Conservation (phyloP, 2,113 vertebrate species). For the Silurus asotus region DNA sequence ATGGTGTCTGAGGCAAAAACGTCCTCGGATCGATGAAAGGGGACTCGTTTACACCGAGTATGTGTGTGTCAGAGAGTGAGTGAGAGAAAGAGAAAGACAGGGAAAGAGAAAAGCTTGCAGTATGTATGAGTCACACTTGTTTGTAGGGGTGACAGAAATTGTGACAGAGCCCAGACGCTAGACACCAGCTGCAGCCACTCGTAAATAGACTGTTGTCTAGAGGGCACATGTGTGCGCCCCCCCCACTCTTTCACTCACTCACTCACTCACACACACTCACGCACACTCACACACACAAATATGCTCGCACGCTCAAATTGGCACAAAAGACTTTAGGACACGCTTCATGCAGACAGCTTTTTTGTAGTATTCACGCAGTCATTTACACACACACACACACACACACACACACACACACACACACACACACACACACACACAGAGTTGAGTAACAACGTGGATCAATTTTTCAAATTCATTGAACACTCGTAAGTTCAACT, state of each 20-base stretch:
- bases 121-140: slow-evolving; percentile 77
- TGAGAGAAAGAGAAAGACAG: slow-evolving; percentile 8
- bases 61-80: not conserved
- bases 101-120: slow-evolving; percentile 59
- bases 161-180: slow-evolving; percentile 78
- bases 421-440: slow-evolving; percentile 57
- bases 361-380: not conserved
- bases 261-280: slow-evolving; percentile 42
- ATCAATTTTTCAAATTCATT: slow-evolving; percentile 12
- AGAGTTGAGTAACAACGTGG: not conserved
- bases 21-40: not conserved
- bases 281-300: slow-evolving; percentile 41
- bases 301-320: slow-evolving; percentile 42
- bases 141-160: slow-evolving; percentile 74
- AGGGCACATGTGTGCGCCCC: slow-evolving; percentile 68
- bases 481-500: slow-evolving; percentile 23
- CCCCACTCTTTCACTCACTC: slow-evolving; percentile 66
- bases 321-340: slow-evolving; percentile 1
- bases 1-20: not conserved
- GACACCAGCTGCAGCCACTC: slow-evolving; percentile 78
- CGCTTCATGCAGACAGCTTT: slow-evolving; percentile 6
- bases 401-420: slow-evolving; percentile 62
- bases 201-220: slow-evolving; percentile 79
- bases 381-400: slow-evolving; percentile 52
- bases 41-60: not conserved